Percentiles rank a stretch among this genome's conserved stretches.
Conservation (phyloP, 2,888 invertebrate species). For the Agonopterix heracliana region DNA sequence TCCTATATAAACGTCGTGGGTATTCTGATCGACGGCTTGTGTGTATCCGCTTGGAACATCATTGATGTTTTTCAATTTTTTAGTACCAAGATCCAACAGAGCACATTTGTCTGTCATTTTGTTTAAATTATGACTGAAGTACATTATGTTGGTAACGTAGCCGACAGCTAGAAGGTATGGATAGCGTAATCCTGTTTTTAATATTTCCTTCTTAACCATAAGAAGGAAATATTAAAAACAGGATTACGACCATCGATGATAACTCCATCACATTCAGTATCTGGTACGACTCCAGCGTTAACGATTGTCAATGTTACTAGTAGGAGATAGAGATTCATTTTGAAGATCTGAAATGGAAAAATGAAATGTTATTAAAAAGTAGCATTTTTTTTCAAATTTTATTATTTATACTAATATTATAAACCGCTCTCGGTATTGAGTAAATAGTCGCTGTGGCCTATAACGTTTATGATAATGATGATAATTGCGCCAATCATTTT, state of each 20-base stretch:
- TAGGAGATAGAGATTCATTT: no score
- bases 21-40: constrained; percentile 44
- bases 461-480: no score
- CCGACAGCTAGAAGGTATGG: constrained; percentile 38
- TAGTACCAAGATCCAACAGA: constrained; percentile 28
- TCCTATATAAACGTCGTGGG: constrained; percentile 48
- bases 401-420: no score
- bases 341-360: no score
- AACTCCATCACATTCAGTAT: constrained; percentile 19
- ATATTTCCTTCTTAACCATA: constrained; percentile 38
- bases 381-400: no score
- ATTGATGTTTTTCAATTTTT: constrained; percentile 38
- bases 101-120: background rate
- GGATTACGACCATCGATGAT: constrained; percentile 30
- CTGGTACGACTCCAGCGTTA: background rate
- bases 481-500: no score
- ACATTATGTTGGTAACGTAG: constrained; percentile 35
- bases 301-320: no score
- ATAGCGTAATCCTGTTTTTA: constrained; percentile 31
- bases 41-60: constrained; percentile 47
- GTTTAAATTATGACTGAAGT: constrained; percentile 29
- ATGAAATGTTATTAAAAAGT: no score
- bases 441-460: no score
- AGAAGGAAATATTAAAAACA: no score
- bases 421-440: no score